phyloP scores from a whole-genome alignment of 2,113 vertebrate genomes.

The Ardeotis arabs region DNA sequence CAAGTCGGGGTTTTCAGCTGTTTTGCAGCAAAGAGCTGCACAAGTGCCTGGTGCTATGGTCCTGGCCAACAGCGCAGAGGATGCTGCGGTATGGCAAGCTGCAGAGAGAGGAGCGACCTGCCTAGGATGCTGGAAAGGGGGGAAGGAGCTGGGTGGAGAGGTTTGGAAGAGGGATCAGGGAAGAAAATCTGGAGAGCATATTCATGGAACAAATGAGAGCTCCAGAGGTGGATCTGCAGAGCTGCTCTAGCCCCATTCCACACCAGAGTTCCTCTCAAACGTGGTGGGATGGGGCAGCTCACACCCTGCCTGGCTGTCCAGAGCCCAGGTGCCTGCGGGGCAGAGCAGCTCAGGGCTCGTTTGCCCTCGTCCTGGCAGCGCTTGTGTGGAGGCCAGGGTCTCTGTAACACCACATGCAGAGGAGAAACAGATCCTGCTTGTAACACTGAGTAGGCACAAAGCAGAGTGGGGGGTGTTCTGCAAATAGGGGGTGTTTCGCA shows the following conservation, averaged over 20 bases:
- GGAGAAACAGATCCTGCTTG: neutral
- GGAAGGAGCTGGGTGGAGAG: neutral
- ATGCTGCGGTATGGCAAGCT: fast-evolving
- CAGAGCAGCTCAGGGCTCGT: neutral
- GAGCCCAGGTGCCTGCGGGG: neutral
- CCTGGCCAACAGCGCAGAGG: neutral
- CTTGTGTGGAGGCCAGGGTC: neutral
- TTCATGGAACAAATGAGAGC: neutral
- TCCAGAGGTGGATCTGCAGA: neutral
- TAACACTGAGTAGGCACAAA: neutral
- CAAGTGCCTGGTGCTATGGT: neutral
- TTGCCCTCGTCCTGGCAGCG: neutral
- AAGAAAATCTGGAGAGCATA: neutral
- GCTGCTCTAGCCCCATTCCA: neutral
- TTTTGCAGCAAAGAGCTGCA: neutral
- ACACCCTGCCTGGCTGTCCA: neutral
- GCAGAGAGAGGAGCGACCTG: neutral
- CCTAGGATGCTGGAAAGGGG: neutral
- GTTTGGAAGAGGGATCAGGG: neutral
- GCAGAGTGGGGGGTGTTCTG: neutral
- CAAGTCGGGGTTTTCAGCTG: neutral
- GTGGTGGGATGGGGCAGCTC: neutral
- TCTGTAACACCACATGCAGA: neutral
- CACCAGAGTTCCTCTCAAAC: neutral
- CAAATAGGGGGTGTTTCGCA: neutral